phyloP scores from a whole-genome alignment of 2,797 vertebrate species.

The Galago senegalensis region DNA sequence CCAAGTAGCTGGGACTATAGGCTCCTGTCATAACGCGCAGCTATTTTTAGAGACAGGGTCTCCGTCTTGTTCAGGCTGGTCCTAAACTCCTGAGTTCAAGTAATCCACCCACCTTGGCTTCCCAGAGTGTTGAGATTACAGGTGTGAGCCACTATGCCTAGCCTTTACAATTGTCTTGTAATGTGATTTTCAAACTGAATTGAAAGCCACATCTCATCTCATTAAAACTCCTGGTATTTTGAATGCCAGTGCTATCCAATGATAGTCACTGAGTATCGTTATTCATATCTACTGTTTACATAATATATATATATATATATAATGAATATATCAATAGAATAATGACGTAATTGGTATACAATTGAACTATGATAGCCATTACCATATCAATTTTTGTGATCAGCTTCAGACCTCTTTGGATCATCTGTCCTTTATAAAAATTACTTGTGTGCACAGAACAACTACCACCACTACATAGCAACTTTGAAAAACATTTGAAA shows the following conservation, averaged over 20 bases:
- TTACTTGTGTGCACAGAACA: background rate
- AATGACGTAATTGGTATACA: background rate
- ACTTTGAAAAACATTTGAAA: background rate
- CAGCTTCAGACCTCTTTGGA: conserved; percentile 71
- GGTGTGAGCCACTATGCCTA: no score
- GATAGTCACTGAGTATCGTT: background rate
- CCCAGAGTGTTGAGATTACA: no score
- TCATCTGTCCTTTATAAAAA: conserved; percentile 72
- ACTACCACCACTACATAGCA: no score
- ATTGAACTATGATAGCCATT: background rate
- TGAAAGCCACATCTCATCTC: background rate
- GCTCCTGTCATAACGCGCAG: no score
- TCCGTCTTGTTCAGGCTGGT: no score
- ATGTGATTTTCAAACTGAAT: background rate
- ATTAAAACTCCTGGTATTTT: background rate
- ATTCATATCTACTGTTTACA: background rate
- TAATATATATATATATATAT: background rate
- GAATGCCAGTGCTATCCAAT: background rate
- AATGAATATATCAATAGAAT: background rate
- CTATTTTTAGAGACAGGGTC: no score
- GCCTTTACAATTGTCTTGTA: background rate
- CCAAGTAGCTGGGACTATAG: no score
- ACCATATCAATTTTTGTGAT: conserved; percentile 79
- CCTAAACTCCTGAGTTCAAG: no score
- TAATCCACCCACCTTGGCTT: no score